Percentiles rank a stretch among this genome's conserved stretches.
Evolutionary conservation across 2,888 invertebrate genomes (phyloP).

Genomic region (Cephalotes varians): DNA sequence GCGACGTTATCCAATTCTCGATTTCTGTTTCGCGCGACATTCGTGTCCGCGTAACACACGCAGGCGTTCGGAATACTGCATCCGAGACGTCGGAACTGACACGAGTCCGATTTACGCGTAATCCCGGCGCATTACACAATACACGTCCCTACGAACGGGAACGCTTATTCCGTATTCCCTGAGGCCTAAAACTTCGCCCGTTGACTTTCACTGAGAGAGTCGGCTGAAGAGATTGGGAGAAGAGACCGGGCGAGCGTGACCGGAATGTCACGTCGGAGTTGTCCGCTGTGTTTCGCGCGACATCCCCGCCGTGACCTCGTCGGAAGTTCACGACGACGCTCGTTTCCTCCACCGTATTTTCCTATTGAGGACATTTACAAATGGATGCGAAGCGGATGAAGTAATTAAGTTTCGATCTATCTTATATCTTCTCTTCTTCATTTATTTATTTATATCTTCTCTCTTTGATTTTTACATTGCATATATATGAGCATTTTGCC

Average conservation of each 20-base stretch:
- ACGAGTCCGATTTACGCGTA: conserved; percentile 67
- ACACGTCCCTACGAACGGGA: conserved; percentile 75
- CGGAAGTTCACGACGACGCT: conserved; percentile 53
- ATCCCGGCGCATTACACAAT: conserved; percentile 79
- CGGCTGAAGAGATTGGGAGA: conserved; percentile 51
- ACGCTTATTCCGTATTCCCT: conserved; percentile 79
- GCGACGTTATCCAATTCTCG: conserved; percentile 48
- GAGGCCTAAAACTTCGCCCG: conserved; percentile 71
- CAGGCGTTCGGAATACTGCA: conserved; percentile 31
- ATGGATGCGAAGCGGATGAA: background rate
- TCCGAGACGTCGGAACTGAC: conserved; percentile 16
- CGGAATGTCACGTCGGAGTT: conserved; percentile 72
- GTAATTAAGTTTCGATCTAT: conserved; percentile 17
- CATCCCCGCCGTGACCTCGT: conserved; percentile 57
- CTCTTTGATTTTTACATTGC: background rate
- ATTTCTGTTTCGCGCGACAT: conserved; percentile 29
- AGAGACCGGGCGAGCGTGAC: conserved; percentile 72
- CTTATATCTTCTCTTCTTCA: background rate
- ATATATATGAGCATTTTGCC: background rate
- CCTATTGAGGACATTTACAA: background rate
- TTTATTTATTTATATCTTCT: background rate
- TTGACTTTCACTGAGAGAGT: conserved; percentile 82
- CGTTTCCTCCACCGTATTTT: conserved; percentile 34
- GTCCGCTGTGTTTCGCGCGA: conserved; percentile 61
- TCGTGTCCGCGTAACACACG: conserved; percentile 41